Percentiles rank a stretch among this genome's conserved stretches.
These are phyloP conservation scores for Cladorhizidae sp. DNA, from an alignment of 37 sponge, comb jelly and placozoan species.

Conservation along the genomic window DNA sequence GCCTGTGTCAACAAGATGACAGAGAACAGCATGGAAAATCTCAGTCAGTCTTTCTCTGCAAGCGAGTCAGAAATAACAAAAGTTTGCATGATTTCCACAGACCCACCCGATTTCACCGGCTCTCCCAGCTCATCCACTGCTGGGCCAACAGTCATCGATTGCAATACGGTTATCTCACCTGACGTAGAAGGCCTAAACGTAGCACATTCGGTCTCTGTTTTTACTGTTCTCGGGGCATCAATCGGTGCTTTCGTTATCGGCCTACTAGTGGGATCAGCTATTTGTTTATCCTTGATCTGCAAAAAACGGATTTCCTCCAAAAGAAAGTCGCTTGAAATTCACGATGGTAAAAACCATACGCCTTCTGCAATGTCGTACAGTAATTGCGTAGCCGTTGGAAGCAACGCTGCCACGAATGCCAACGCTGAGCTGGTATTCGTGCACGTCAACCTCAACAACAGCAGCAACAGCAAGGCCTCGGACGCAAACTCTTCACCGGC, in stretches of 20 bases:
- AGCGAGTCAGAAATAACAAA: neutral
- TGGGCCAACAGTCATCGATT: neutral
- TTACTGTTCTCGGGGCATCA: constrained; percentile 31
- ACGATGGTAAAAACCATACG: too few species aligned
- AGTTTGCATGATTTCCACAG: constrained; percentile 4
- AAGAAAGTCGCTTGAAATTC: too few species aligned
- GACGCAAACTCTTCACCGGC: too few species aligned
- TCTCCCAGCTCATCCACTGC: neutral
- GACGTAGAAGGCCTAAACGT: neutral
- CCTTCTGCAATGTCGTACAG: too few species aligned
- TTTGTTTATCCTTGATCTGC: constrained; percentile 35
- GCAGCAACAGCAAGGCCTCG: too few species aligned
- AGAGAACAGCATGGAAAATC: neutral
- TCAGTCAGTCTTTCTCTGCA: constrained; percentile 4
- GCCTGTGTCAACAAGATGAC: constrained; percentile 33
- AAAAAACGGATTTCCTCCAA: neutral
- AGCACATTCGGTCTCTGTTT: neutral
- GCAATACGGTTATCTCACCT: neutral
- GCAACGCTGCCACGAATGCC: too few species aligned
- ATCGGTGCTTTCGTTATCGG: constrained; percentile 54
- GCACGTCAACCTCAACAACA: too few species aligned
- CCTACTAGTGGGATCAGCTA: constrained; percentile 37
- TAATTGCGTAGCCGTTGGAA: too few species aligned
- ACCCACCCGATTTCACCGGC: neutral
- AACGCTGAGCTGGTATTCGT: too few species aligned